A percentile compares a stretch with the other conserved stretches of the same genome.
phyloP scores from a whole-genome alignment of 2,797 vertebrate species.

The Margarornis squamiger region DNA sequence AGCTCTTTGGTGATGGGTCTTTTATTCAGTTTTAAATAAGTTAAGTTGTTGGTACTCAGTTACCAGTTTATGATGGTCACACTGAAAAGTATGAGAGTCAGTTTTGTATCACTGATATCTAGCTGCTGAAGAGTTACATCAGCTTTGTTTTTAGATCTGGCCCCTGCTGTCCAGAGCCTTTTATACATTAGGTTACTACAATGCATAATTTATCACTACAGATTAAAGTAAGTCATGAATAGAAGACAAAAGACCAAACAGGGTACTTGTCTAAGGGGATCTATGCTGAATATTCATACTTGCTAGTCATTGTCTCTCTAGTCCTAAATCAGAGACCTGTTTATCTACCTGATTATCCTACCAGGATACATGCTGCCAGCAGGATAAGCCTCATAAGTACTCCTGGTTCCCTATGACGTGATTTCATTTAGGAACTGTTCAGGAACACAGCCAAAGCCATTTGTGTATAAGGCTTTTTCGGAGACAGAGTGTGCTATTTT shows the following conservation, averaged over 20 bases:
- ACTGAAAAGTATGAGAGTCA: neutral
- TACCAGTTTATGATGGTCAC: neutral
- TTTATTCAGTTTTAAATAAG: neutral
- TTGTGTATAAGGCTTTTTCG: neutral
- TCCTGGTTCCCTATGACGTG: neutral
- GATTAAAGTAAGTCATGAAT: neutral
- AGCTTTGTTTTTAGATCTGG: neutral
- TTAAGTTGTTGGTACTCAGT: neutral
- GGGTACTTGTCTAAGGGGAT: neutral
- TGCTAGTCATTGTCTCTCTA: neutral
- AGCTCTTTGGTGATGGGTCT: rapidly evolving
- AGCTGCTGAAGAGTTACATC: neutral
- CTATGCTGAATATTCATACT: slow-evolving; percentile 25
- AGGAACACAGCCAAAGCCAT: neutral
- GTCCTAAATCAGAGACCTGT: neutral
- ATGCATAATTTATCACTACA: slow-evolving; percentile 27
- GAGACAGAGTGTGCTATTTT: neutral
- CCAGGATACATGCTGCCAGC: neutral
- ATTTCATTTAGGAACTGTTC: neutral
- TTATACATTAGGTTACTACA: neutral
- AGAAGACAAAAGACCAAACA: neutral
- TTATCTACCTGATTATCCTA: neutral
- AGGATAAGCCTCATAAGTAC: neutral
- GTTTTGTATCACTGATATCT: neutral
- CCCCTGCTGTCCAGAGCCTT: neutral